Conservation (phyloP, 1,140 invertebrate genomes). For the Homarus americanus region DNA sequence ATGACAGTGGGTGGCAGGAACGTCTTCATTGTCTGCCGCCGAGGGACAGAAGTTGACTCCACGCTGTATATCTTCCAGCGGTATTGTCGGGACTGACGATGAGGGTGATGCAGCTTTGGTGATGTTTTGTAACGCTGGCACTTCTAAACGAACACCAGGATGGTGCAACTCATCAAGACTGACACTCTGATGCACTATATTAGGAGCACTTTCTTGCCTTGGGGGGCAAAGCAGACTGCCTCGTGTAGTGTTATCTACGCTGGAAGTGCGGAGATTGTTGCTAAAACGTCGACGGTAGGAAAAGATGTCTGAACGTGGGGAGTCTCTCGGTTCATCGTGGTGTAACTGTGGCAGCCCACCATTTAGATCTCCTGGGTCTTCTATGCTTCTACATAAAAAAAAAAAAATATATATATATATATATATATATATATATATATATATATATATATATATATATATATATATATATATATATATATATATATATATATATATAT, state of each 20-base stretch:
- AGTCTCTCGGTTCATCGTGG: slow-evolving; percentile 11
- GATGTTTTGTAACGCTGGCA: slow-evolving; percentile 34
- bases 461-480: neutral
- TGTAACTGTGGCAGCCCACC: neutral
- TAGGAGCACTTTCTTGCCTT: neutral
- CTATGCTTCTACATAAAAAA: slow-evolving; percentile 30
- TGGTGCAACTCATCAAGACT: slow-evolving; percentile 62
- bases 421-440: neutral
- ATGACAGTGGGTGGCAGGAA: neutral
- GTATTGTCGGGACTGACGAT: slow-evolving; percentile 65
- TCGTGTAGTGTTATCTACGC: slow-evolving; percentile 60
- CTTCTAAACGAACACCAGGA: slow-evolving; percentile 41
- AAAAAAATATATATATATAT: neutral
- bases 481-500: neutral
- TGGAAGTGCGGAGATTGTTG: slow-evolving; percentile 38
- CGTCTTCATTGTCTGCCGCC: slow-evolving; percentile 20
- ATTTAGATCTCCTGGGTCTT: slow-evolving; percentile 46
- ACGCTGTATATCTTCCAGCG: slow-evolving; percentile 43
- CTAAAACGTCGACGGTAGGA: slow-evolving; percentile 46
- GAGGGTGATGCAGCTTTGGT: slow-evolving; percentile 53
- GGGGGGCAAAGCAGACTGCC: slow-evolving; percentile 70
- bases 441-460: neutral
- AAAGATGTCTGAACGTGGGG: slow-evolving; percentile 47
- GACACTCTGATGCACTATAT: slow-evolving; percentile 59
- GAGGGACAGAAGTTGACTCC: slow-evolving; percentile 66